phyloP scores from a whole-genome alignment of 2,113 vertebrate species.

The Odobenus rosmarus region DNA sequence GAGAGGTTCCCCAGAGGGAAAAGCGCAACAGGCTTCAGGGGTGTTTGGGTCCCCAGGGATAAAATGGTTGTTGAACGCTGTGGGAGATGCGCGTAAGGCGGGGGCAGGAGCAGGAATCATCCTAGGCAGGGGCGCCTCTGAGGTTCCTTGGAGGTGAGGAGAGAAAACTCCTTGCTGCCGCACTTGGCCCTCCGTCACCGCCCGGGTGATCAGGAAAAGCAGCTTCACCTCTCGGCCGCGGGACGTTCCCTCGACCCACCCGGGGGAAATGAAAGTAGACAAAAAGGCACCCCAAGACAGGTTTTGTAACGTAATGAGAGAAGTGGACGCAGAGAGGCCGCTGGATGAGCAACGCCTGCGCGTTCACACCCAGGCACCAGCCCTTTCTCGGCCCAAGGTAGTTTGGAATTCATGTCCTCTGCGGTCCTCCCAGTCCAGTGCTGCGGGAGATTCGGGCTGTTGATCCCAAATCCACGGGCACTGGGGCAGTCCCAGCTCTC shows the following conservation, averaged over 20 bases:
- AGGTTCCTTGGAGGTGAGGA: not conserved
- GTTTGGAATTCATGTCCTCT: not conserved
- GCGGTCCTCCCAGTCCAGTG: not conserved
- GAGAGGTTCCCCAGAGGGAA: not conserved
- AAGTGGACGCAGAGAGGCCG: fast-evolving
- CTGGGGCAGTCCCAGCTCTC: not conserved
- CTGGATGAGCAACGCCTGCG: fast-evolving
- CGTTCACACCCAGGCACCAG: fast-evolving
- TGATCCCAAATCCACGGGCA: fast-evolving
- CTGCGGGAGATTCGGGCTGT: not conserved
- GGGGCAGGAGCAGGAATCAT: not conserved
- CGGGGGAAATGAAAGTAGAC: not conserved
- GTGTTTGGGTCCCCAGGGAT: too few relatives aligned
- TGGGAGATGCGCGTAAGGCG: fast-evolving
- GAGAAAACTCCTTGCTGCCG: not conserved
- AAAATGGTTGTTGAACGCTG: not conserved
- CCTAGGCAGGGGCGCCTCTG: fast-evolving
- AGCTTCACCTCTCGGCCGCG: fast-evolving
- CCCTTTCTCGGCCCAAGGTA: fast-evolving
- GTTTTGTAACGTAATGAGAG: not conserved
- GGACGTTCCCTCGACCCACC: not conserved
- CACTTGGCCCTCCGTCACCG: not conserved
- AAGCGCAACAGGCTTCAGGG: not conserved
- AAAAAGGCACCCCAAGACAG: not conserved
- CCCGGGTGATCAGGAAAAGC: not conserved